Conservation (phyloP, 2,113 vertebrate species). For the Elephantulus edwardii region DNA sequence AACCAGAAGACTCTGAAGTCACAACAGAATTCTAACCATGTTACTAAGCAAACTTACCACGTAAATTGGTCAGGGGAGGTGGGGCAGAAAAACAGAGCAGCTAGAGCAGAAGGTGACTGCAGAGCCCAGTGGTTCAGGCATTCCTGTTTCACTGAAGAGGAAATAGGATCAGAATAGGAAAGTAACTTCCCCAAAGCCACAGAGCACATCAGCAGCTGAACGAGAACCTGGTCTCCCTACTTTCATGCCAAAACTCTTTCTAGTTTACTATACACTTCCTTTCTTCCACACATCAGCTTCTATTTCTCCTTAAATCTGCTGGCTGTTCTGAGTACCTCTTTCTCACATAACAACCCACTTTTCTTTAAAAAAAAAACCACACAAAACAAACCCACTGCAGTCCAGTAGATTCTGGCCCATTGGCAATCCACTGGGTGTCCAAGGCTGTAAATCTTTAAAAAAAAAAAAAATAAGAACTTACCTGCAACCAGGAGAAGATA, state of each 20-base stretch:
- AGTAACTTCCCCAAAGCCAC: not conserved
- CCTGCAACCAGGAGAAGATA: too few species aligned
- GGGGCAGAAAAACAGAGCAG: not conserved
- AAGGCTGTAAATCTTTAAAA: too few species aligned
- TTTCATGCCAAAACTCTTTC: not conserved
- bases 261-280: not conserved
- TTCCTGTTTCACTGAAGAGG: not conserved
- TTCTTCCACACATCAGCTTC: not conserved
- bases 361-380: not conserved
- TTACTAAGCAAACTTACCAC: not conserved
- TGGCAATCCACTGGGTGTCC: too few species aligned
- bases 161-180: not conserved
- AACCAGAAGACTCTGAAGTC: not conserved
- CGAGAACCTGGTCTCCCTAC: not conserved
- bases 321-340: not conserved
- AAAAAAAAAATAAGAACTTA: too few species aligned
- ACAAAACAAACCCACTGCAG: too few species aligned
- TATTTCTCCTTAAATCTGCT: not conserved
- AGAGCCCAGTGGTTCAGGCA: not conserved
- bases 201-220: not conserved
- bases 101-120: not conserved
- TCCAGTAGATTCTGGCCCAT: too few species aligned
- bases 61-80: not conserved
- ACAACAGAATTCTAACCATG: not conserved
- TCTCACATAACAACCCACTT: not conserved